Evolutionary conservation across 2,888 invertebrate species (phyloP).

Genomic region (Plagodis pulveraria): DNA sequence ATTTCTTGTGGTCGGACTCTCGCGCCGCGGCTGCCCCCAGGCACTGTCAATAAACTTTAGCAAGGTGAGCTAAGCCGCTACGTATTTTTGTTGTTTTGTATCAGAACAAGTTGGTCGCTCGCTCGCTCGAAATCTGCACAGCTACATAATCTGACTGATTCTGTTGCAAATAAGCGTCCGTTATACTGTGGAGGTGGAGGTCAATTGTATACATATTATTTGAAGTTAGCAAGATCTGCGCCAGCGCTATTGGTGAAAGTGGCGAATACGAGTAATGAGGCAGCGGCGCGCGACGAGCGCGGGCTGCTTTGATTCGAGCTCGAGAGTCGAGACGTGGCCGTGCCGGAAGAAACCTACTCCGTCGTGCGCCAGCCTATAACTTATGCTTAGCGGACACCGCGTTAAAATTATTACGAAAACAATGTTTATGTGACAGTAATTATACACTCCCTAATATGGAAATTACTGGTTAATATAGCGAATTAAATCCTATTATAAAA

Average conservation of each 20-base stretch:
- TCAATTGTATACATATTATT: constrained; percentile 58
- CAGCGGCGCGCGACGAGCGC: constrained; percentile 81
- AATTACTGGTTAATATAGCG: constrained; percentile 10
- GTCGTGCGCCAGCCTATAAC: constrained; percentile 62
- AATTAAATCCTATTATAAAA: constrained; percentile 12
- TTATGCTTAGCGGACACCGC: constrained; percentile 43
- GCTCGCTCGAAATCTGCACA: constrained; percentile 50
- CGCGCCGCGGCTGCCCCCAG: constrained; percentile 48
- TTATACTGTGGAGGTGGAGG: constrained; percentile 49
- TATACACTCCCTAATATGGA: constrained; percentile 14
- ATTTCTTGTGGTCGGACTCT: constrained; percentile 58
- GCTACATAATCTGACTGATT: constrained; percentile 22
- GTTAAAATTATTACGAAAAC: constrained; percentile 51
- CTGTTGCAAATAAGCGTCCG: constrained; percentile 27
- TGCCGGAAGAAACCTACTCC: constrained; percentile 76
- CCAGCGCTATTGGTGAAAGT: constrained; percentile 79
- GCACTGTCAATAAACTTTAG: constrained; percentile 83
- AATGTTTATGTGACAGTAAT: constrained; percentile 53
- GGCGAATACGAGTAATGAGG: constrained; percentile 73
- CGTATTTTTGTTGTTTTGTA: constrained; percentile 46
- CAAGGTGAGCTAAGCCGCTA: constrained; percentile 67
- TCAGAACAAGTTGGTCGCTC: constrained; percentile 45
- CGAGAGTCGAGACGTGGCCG: constrained; percentile 38
- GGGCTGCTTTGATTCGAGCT: constrained; percentile 61
- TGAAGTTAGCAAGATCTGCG: constrained; percentile 60